Evolutionary conservation across 2,113 vertebrate genomes (phyloP).

Genomic region (Cololabis saira): DNA sequence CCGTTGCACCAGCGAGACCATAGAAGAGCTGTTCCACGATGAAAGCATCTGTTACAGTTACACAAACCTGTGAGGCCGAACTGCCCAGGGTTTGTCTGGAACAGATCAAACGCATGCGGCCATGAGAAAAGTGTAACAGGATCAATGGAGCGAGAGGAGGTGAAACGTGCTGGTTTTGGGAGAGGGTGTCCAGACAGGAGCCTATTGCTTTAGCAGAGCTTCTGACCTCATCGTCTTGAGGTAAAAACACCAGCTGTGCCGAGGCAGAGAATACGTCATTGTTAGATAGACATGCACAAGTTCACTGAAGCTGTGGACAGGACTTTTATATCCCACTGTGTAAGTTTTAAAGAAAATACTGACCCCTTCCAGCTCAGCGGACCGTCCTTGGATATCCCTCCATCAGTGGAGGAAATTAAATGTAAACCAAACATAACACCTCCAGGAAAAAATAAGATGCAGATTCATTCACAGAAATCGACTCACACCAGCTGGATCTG

Average conservation of each 20-base stretch:
- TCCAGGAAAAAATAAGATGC: too few species aligned
- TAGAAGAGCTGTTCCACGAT: constrained; percentile 12
- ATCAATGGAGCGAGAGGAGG: constrained; percentile 48
- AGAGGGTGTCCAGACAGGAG: constrained; percentile 33
- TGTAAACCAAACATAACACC: too few species aligned
- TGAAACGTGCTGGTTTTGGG: constrained; percentile 20
- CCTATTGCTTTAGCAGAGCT: constrained; percentile 70
- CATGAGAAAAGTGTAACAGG: constrained; percentile 49
- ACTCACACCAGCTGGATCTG: too few species aligned
- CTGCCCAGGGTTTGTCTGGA: constrained; percentile 60
- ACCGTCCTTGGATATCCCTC: too few species aligned
- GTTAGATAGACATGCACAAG: constrained; percentile 25
- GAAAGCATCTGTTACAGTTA: constrained; percentile 54
- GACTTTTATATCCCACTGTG: constrained; percentile 13
- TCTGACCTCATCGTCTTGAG: constrained; percentile 60
- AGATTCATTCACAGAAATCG: too few species aligned
- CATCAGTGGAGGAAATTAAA: too few species aligned
- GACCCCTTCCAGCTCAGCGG: not conserved
- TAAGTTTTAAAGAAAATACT: constrained; percentile 10
- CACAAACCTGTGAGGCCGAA: constrained; percentile 38
- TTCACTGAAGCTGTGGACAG: constrained; percentile 45
- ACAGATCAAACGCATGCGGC: constrained; percentile 52
- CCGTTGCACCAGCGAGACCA: constrained; percentile 46
- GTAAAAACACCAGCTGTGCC: constrained; percentile 66
- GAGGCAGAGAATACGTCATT: constrained; percentile 50